phyloP scores from a whole-genome alignment of 2,888 invertebrate genomes.

The Leptopilina myrica region DNA sequence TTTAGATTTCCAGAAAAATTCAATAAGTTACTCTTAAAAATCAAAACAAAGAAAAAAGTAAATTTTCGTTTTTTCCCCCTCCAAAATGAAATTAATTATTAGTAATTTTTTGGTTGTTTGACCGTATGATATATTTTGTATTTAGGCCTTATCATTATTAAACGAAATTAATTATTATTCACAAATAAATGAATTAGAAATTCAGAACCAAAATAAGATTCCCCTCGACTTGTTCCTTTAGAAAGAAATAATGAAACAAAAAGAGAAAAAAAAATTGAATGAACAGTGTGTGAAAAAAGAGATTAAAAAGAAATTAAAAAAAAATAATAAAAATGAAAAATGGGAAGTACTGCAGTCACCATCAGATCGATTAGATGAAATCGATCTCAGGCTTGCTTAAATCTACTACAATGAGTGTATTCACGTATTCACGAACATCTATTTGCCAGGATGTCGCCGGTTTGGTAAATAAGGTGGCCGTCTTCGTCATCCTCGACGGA shows the following conservation, averaged over 20 bases:
- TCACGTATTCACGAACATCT: slow-evolving; percentile 97
- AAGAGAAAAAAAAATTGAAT: background rate
- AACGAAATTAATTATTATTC: too few species aligned
- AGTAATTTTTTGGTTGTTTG: too few species aligned
- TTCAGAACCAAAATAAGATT: too few species aligned
- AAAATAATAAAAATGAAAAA: slow-evolving; percentile 18
- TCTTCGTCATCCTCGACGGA: slow-evolving; percentile 99
- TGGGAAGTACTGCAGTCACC: slow-evolving; percentile 46
- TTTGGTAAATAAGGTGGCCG: slow-evolving; percentile 99
- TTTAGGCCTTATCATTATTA: too few species aligned
- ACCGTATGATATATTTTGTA: too few species aligned
- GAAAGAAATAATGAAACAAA: background rate
- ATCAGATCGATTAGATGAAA: slow-evolving; percentile 60
- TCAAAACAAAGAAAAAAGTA: too few species aligned
- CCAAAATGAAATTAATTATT: too few species aligned
- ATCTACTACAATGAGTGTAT: slow-evolving; percentile 77
- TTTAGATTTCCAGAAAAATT: too few species aligned
- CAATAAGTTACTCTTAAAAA: too few species aligned
- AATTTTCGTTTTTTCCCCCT: too few species aligned
- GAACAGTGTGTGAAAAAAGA: background rate
- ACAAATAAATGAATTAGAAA: too few species aligned
- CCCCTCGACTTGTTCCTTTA: too few species aligned
- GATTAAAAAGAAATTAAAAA: background rate
- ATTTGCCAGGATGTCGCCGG: slow-evolving; percentile 99
- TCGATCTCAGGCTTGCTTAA: slow-evolving; percentile 66